Evolutionary conservation across 2,113 vertebrate species (phyloP), one percentile per base, ranked within the genome.

Genomic region (Chaetodon trifascialis): DNA sequence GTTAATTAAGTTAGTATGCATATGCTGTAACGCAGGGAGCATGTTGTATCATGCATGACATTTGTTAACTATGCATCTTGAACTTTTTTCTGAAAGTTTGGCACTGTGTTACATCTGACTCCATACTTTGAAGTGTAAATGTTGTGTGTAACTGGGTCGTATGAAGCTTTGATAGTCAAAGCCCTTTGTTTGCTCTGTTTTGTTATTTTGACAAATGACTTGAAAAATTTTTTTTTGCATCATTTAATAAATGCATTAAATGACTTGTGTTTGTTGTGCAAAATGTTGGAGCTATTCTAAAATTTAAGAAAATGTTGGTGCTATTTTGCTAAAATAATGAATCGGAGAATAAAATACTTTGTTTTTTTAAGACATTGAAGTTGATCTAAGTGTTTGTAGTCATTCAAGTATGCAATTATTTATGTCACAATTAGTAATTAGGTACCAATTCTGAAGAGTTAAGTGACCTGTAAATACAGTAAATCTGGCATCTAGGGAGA

Each of bases 201-300:
- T 54, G 6, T 75, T 84, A 19, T 23, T 76, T 73, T 59, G 34
- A 67, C 10, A 74, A 65, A 58, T 30, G 34, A 40, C 73, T 85
- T 87, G 44, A 83, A 82, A 49, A 6, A 2, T 51, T 2, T 63
- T 49, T 77, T 54, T 83, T 65, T 62, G 21, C 25, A 52, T 79
- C 10, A 68, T 69, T 78, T 49, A 86, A 74, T 87, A 82, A 86
- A 83, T n/a, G 34, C 38, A 84, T 63, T 36, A 38, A 11, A 63
- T 42, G 60, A 71, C 21, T 72, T 23, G 11, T 47, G 59, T 56
- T 65, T 62, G 36, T 83, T 49, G 21, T 70, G 55, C 25, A 46
- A 58, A 71, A 44, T 63, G 30, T 51, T 16, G 5, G 15, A n/a
- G 11, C 55, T 59, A 30, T 83, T 51, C 10, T 60, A 11, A 52